Evolutionary conservation across 1,140 invertebrate species (phyloP), one percentile per base, ranked within the genome.

Genomic region (Drosophila albomicans): DNA sequence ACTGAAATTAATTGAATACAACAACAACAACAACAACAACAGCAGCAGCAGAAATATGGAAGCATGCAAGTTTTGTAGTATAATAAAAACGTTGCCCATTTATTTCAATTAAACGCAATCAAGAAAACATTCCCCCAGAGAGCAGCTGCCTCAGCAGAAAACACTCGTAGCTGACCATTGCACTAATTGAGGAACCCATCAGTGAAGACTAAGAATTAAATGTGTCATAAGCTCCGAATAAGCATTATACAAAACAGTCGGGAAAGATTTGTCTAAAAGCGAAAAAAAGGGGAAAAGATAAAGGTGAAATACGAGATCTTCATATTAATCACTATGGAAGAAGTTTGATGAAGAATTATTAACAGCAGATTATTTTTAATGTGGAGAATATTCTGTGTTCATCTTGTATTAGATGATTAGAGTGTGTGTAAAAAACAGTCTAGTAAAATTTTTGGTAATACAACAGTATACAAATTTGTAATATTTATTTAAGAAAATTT

Each of bases 61-160:
- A 20, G 46, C 43, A 51, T 15, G 43, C 46, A 62, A 16, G 45
- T 28, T 54, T 2, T 13, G 35, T 15, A 68, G 32, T 32, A 56
- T 49, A 79, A 75, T 79, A 75, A 74, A 82, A 82, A 87, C 80
- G 70, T 78, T 73, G 74, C 54, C 76, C 79, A 82, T 91, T 88
- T 82, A 88, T 91, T 91, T 91, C 88, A 91, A 91, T 91, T 91
- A 91, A 91, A 82, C 62, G 59, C 89, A 91, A 91, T 91, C 72
- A 91, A 90, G 77, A 56, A 67, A 78, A 75, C 51, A 72, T 69
- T 74, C 16, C 58, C 54, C 35, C 68, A 54, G 35, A 71, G 61
- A 51, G 11, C 48, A 20, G 54, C 54, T 48, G 25, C 49, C 64
- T 58, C 62, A 73, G 54, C 62, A 58, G 46, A 43, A 58, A 32